A percentile compares a stretch with the other conserved stretches of the same genome.
phyloP scores from a whole-genome alignment of 35 echinoderm and acorn worm genomes.

The Amphiura filiformis region DNA sequence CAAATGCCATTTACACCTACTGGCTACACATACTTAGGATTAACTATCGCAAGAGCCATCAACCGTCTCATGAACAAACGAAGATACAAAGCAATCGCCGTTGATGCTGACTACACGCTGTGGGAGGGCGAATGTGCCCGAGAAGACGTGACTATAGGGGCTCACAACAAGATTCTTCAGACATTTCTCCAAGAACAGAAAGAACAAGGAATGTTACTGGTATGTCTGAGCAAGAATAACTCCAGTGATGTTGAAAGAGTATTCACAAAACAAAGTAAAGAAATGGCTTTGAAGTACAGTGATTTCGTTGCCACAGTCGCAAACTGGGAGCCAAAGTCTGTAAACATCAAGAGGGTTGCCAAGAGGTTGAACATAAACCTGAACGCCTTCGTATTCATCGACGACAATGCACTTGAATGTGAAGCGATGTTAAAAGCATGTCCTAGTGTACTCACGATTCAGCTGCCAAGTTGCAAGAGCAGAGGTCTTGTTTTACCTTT shows the following conservation, averaged over 20 bases:
- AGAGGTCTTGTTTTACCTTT: not conserved
- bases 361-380: not conserved
- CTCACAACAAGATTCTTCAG: not conserved
- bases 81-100: not conserved
- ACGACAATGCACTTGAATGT: slow-evolving; percentile 19
- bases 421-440: slow-evolving; percentile 18
- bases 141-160: not conserved
- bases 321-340: slow-evolving; percentile 3
- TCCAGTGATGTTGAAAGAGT: not conserved
- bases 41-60: not conserved
- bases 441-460: not conserved
- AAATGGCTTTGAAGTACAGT: not conserved
- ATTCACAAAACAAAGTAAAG: not conserved
- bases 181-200: not conserved
- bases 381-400: slow-evolving; percentile 10
- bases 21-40: not conserved
- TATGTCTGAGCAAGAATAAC: not conserved
- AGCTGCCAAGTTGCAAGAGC: not conserved
- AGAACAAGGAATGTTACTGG: not conserved
- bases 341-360: slow-evolving; percentile 14
- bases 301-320: not conserved
- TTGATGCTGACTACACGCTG: slow-evolving; percentile 17
- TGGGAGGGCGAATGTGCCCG: slow-evolving; percentile 13
- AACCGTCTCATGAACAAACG: not conserved
- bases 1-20: slow-evolving; percentile 15